Evolutionary conservation across 2,797 vertebrate genomes (phyloP), one percentile per base, ranked within the genome.

Genomic region (Tadarida brasiliensis): DNA sequence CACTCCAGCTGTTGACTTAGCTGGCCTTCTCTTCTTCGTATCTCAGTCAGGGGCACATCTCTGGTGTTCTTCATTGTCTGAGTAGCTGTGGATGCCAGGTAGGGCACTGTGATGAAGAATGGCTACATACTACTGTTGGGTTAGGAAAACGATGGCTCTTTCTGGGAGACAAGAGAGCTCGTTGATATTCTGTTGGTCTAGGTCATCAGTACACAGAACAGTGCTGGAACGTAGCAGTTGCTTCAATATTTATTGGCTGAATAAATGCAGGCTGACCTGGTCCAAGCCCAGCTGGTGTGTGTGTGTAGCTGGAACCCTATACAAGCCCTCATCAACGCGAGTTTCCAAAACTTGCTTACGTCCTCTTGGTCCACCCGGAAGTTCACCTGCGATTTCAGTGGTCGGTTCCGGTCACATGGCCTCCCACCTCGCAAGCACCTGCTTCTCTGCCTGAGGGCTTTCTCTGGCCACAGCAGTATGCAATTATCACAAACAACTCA

Each of bases 261-360:
- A 4, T 33, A 30, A 35, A 14, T 2, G 6, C 61, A 63, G 59
- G 4, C 33, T 5, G 3, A 82, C 12, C 11, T 7, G 24, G n/a
- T 77, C 70, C 10, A 17, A 61, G 65, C 65, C 30, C 2, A 73
- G 54, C 15, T 22, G 11, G 56, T 16, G 14, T 16, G 12, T 12
- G 15, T 2, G 0, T 4, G 7, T 2, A 3, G 14, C 56, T 35
- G 12, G 70, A 57, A 6, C 47, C 22, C 22, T 0, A 35, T 0
- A 1, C 9, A 28, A 86, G n/a, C 8, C 20, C 9, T 49, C 19
- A 28, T 7, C 44, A 7, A 5, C 4, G 0, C 2, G 4, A 17
- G 22, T 3, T 56, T 78, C 80, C 70, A 49, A 47, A 44, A 0
- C 22, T 67, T 5, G 6, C 33, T 16, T 26, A 16, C 14, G 9